A percentile compares a stretch with the other conserved stretches of the same genome.
Evolutionary conservation across 1,140 invertebrate species (phyloP).

Genomic region (Cryptotermes secundus): DNA sequence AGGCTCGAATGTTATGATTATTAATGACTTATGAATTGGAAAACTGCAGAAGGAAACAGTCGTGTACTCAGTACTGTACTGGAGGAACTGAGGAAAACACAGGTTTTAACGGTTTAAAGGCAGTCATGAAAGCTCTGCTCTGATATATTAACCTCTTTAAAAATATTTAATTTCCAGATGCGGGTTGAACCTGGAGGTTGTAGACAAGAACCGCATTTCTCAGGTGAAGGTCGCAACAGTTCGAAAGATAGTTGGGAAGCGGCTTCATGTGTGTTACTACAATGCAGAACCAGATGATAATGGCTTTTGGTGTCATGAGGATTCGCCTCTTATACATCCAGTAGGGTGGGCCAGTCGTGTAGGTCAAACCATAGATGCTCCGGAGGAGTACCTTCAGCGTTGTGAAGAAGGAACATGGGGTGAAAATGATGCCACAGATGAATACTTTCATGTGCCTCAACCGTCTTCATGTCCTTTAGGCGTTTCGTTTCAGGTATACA

Average conservation of each 20-base stretch:
- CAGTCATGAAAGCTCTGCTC: no score
- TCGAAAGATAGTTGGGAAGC: conserved; percentile 85
- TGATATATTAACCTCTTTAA: no score
- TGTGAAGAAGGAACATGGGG: conserved; percentile 57
- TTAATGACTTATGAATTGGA: no score
- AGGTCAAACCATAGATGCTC: conserved; percentile 82
- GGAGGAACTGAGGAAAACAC: no score
- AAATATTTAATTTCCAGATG: conserved; percentile 49
- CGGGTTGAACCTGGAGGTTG: conserved; percentile 87
- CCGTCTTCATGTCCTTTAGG: not conserved
- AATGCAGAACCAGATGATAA: conserved; percentile 12
- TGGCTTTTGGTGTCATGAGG: conserved; percentile 93
- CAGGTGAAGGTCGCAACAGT: conserved; percentile 90
- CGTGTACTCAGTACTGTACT: no score
- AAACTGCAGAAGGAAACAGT: no score
- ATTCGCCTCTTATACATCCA: conserved; percentile 90
- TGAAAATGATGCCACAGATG: conserved; percentile 71
- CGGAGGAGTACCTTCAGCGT: conserved; percentile 71
- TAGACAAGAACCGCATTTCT: conserved; percentile 93
- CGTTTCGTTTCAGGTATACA: not conserved
- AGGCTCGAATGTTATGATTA: no score
- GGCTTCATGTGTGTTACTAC: conserved; percentile 87
- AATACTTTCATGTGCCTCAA: conserved; percentile 62
- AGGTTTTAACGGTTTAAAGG: no score
- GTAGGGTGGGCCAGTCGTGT: conserved; percentile 87